Evolutionary conservation across 2,888 invertebrate species (phyloP), one percentile per base, ranked within the genome.

Genomic region (Trisateles emortualis): DNA sequence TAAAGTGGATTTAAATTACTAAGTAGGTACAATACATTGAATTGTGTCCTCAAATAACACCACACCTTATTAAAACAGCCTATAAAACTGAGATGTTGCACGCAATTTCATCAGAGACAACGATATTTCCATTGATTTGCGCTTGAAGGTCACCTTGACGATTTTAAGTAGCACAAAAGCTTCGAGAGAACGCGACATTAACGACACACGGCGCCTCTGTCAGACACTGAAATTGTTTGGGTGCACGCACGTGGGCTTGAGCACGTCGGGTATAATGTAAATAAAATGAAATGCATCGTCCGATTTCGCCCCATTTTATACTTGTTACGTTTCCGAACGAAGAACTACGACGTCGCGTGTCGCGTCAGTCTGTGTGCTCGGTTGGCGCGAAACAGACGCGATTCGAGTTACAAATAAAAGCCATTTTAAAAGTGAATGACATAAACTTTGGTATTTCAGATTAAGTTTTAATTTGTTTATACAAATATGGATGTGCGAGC

Each of bases 401-500:
- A 22, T 22, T 22, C 5, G 2, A 2, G 3, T 22, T 2, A 2
- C 3, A 2, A 5, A 22, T 3, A 2, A 22, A 22, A 22, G 16
- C 5, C 0, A 13, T 2, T 35, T 35, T 16, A 8, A 10, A 1
- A 22, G 19, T 39, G 8, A 26, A 8, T 22, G 8, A 39, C 13
- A 24, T 14, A 22, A 39, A 39, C 8, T 10, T 24, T 40, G 13
- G 13, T 42, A 10, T 16, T 29, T 24, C 8, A 13, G 16, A 35
- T 11, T n/a, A 11, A 14, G 2, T 11, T 14, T 9, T 3, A 1
- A 9, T 16, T 6, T 29, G 6, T 29, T n/a, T 29, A 17, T 16
- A 30, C 10, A 29, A 66, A 75, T 61, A 93, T 94, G 87, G 94
- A 94, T 72, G 93, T 94, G 64, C 93, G 93, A 29, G 93, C 94